Evolutionary conservation across 2,797 vertebrate genomes (phyloP).

Genomic region (Oryzias dopingdopingensis): DNA sequence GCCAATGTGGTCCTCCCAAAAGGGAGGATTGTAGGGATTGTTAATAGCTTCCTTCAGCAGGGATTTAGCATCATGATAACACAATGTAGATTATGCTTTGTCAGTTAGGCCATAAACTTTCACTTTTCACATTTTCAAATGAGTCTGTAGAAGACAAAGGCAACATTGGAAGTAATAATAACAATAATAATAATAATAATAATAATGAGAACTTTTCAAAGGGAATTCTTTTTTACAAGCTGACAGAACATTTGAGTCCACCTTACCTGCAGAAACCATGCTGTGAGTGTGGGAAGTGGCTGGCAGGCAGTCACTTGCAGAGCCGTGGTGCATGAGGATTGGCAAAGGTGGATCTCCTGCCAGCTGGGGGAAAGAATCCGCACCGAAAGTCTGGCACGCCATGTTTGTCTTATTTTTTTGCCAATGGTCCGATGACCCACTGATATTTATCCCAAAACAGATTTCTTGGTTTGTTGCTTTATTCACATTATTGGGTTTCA

Average conservation of each 20-base stretch:
- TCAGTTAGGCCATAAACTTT: neutral
- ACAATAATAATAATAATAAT: neutral
- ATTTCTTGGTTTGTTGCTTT: neutral
- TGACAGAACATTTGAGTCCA: neutral
- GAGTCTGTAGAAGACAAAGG: neutral
- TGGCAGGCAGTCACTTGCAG: constrained; percentile 86
- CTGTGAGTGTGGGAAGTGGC: constrained; percentile 87
- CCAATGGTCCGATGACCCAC: neutral
- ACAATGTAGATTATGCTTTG: neutral
- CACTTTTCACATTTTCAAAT: neutral
- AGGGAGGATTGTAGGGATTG: constrained; percentile 1
- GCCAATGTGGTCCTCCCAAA: neutral
- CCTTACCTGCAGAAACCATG: constrained; percentile 87
- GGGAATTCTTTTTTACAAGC: neutral
- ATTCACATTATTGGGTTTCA: constrained; percentile 22
- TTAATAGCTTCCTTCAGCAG: neutral
- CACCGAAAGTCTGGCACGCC: constrained; percentile 90
- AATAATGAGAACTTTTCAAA: neutral
- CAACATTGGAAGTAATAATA: too few relatives aligned
- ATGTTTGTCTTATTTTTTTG: constrained; percentile 63
- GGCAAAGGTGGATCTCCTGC: constrained; percentile 87
- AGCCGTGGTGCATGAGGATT: constrained; percentile 92
- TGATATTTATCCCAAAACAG: constrained; percentile 7
- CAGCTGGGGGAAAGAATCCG: constrained; percentile 87
- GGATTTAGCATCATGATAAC: constrained; percentile 6